Conservation (phyloP, 1,140 invertebrate species). For the Zaprionus inermis region DNA sequence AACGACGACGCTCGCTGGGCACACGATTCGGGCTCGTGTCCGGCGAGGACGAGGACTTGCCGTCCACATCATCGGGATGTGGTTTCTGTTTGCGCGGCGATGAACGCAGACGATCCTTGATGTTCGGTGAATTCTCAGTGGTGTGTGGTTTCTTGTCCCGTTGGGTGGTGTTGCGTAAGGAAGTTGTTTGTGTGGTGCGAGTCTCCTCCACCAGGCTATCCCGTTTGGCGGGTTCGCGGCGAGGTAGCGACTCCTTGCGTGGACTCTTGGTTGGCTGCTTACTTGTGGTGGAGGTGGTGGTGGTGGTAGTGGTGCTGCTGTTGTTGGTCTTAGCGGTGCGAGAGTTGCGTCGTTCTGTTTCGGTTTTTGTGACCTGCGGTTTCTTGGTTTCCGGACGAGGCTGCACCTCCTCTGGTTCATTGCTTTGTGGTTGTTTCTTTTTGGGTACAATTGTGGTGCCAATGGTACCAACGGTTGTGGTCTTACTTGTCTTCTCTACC, state of each 20-base stretch:
- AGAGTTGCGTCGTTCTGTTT: conserved; percentile 58
- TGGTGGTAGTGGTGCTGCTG: not conserved
- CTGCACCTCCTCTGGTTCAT: conserved; percentile 31
- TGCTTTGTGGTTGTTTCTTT: conserved; percentile 37
- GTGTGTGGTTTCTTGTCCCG: not conserved
- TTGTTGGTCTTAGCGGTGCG: conserved; percentile 49
- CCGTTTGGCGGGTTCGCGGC: conserved; percentile 48
- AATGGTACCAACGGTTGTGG: conserved; percentile 4
- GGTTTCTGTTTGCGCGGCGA: conserved; percentile 67
- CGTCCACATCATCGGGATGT: conserved; percentile 61
- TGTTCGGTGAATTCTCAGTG: conserved; percentile 16
- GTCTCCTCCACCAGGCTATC: conserved; percentile 61
- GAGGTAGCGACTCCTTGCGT: conserved; percentile 56
- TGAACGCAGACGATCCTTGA: conserved; percentile 76
- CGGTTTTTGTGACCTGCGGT: conserved; percentile 25
- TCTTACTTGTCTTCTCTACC: conserved; percentile 36
- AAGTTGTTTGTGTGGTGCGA: conserved; percentile 39
- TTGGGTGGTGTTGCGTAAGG: conserved; percentile 19
- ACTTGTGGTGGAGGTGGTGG: not conserved
- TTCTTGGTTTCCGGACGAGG: conserved; percentile 39
- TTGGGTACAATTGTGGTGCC: conserved; percentile 23
- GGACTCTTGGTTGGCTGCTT: conserved; percentile 46
- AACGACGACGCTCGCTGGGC: conserved; percentile 72
- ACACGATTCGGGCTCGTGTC: conserved; percentile 66
- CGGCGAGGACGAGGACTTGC: conserved; percentile 67